Evolutionary conservation across 2,113 vertebrate species (phyloP).

Genomic region (Caretta caretta): DNA sequence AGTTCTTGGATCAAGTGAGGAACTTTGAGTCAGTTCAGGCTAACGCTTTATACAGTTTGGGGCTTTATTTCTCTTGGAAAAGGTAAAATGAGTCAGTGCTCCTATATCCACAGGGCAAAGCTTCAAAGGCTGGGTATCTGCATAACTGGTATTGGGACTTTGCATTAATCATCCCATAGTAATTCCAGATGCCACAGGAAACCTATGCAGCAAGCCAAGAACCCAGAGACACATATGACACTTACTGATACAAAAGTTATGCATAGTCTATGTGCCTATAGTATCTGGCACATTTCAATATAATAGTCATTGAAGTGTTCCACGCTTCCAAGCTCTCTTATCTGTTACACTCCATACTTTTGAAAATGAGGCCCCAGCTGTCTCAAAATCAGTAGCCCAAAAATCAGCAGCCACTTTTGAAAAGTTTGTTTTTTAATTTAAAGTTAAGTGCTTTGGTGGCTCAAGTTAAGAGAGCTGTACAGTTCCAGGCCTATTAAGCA

Average conservation of each 20-base stretch:
- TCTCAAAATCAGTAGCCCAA: conserved; percentile 57
- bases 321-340: background rate
- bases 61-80: background rate
- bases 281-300: background rate
- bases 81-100: background rate
- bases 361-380: conserved; percentile 69
- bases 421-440: conserved; percentile 64
- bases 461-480: accelerated
- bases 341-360: background rate
- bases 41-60: background rate
- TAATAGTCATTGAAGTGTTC: background rate
- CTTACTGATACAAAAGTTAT: background rate
- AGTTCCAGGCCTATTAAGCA: background rate
- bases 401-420: conserved; percentile 58
- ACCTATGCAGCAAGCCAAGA: background rate
- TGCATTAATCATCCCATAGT: background rate
- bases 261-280: background rate
- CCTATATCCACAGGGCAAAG: background rate
- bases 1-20: too few relatives aligned
- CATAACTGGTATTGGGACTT: background rate
- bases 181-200: background rate
- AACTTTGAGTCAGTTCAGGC: too few relatives aligned
- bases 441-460: conserved; percentile 48
- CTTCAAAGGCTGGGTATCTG: background rate
- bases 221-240: background rate